These are phyloP conservation scores for Cyanistes caeruleus DNA, from an alignment of 2,113 vertebrate species.

Conservation along the genomic window DNA sequence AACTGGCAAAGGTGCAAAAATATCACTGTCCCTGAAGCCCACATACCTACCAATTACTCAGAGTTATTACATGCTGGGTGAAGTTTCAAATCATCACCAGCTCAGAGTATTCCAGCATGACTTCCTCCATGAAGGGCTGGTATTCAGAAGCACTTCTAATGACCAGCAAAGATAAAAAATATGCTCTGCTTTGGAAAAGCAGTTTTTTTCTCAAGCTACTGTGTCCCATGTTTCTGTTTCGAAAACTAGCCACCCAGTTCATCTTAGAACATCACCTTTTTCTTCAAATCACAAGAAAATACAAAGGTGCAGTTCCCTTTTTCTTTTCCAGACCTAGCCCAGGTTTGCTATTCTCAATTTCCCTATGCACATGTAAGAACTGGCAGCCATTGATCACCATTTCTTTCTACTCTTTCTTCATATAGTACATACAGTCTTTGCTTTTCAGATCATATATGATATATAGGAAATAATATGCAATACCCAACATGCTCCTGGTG, in stretches of 20 bases:
- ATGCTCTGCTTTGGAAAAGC: not conserved
- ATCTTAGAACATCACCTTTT: not conserved
- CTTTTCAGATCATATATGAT: not conserved
- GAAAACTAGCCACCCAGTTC: not conserved
- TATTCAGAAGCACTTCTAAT: constrained; percentile 2
- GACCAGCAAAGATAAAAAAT: not conserved
- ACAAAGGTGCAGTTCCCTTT: not conserved
- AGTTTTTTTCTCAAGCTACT: not conserved
- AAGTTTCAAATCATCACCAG: constrained; percentile 19
- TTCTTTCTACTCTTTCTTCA: not conserved
- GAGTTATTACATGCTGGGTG: not conserved
- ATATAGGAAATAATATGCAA: not conserved
- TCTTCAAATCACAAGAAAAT: not conserved
- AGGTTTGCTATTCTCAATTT: not conserved
- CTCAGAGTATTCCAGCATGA: not conserved
- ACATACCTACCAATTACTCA: not conserved
- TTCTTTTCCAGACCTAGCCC: not conserved
- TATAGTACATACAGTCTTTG: not conserved
- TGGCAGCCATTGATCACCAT: not conserved
- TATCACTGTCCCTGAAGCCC: not conserved
- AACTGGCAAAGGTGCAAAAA: not conserved
- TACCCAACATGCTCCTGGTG: not conserved
- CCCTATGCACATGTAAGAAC: not conserved
- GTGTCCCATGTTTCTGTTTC: not conserved
- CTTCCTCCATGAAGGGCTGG: not conserved